Evolutionary conservation across 2,888 invertebrate species (phyloP).

Genomic region (Lochmaea capreae): DNA sequence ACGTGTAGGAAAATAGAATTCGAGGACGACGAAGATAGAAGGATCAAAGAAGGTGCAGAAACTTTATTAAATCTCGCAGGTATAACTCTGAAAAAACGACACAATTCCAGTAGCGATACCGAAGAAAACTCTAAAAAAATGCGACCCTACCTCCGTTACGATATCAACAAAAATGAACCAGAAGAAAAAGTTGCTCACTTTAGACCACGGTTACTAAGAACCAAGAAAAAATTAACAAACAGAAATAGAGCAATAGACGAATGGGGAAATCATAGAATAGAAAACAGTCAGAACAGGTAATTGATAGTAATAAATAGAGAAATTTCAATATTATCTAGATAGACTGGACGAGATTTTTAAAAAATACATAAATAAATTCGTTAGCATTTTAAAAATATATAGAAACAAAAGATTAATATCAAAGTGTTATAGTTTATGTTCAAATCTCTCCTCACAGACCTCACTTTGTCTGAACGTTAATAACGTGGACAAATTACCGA

Average conservation of each 20-base stretch:
- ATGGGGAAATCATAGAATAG: constrained; percentile 61
- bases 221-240: constrained; percentile 57
- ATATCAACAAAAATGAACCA: constrained; percentile 51
- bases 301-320: constrained; percentile 50
- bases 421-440: not conserved
- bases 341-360: constrained; percentile 9
- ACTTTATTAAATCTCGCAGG: constrained; percentile 82
- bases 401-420: constrained; percentile 7
- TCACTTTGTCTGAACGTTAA: no score
- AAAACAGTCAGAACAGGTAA: constrained; percentile 63
- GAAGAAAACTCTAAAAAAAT: constrained; percentile 43
- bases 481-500: no score
- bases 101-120: constrained; percentile 47
- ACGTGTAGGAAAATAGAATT: constrained; percentile 60
- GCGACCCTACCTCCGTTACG: constrained; percentile 42
- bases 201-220: constrained; percentile 54
- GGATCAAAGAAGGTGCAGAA: constrained; percentile 83
- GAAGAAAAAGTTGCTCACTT: constrained; percentile 53
- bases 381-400: no score
- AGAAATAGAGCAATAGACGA: constrained; percentile 55
- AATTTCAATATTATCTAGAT: constrained; percentile 41
- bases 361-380: not conserved
- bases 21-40: constrained; percentile 76
- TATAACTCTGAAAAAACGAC: constrained; percentile 60
- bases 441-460: no score